Evolutionary conservation across 2,113 vertebrate species (phyloP).

Genomic region (Phyllostomus hastatus): DNA sequence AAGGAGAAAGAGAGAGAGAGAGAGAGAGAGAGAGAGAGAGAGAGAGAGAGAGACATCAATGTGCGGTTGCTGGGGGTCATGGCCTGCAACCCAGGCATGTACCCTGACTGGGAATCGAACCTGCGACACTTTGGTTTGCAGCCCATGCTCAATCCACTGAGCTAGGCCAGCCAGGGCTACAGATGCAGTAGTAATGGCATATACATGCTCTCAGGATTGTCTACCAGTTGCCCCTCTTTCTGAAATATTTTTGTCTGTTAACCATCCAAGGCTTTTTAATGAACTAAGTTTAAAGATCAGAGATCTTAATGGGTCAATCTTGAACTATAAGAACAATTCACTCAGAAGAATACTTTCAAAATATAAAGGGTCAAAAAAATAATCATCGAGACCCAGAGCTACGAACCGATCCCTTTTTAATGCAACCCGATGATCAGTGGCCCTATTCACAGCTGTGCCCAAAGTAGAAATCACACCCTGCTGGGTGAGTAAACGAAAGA

Average conservation of each 20-base stretch:
- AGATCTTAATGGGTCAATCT: neutral
- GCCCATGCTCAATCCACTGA: too few species aligned
- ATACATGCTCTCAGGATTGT: neutral
- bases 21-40: too few species aligned
- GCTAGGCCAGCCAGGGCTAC: too few species aligned
- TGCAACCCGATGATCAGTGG: neutral
- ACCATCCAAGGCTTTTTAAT: neutral
- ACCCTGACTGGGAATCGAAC: too few species aligned
- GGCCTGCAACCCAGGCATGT: too few species aligned
- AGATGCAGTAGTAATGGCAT: neutral
- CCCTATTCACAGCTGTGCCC: conserved; percentile 29
- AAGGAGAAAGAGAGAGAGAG: too few species aligned
- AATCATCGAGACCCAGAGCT: neutral
- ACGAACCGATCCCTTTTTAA: neutral
- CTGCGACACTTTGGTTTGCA: too few species aligned
- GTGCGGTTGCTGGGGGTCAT: too few species aligned
- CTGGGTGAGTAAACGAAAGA: conserved; percentile 9
- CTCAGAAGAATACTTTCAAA: neutral
- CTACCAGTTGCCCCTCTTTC: neutral
- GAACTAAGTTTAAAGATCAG: neutral
- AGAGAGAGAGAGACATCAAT: too few species aligned
- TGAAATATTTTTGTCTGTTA: neutral
- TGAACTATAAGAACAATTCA: neutral
- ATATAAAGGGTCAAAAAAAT: neutral
- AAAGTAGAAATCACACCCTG: conserved; percentile 14